Conservation (phyloP, 2,113 vertebrate genomes). For the Maccullochella peelii region DNA sequence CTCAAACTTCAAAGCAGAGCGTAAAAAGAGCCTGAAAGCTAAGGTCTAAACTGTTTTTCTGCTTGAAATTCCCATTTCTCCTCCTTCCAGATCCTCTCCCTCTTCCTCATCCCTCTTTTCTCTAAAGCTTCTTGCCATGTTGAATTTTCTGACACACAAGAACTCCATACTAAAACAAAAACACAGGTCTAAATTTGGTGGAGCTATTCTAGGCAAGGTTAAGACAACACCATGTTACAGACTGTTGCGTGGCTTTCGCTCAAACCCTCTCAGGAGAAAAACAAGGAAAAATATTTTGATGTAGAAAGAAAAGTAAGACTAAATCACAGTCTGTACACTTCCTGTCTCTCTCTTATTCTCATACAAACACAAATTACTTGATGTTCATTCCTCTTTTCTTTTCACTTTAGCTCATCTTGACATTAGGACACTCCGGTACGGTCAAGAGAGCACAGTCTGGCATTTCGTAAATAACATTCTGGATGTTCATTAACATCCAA, state of each 20-base stretch:
- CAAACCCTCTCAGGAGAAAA: constrained; percentile 27
- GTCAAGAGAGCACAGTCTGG: neutral
- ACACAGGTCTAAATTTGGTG: constrained; percentile 66
- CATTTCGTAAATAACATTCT: constrained; percentile 14
- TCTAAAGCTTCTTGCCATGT: constrained; percentile 1
- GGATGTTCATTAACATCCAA: constrained; percentile 21
- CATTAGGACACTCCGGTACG: neutral
- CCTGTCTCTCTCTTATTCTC: neutral
- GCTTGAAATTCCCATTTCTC: neutral
- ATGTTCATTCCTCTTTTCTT: neutral
- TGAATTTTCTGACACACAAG: constrained; percentile 36
- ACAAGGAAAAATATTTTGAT: constrained; percentile 59
- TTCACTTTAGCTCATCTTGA: neutral
- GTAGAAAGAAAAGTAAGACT: constrained; percentile 14
- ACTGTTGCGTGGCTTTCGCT: constrained; percentile 12
- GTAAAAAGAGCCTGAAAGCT: neutral
- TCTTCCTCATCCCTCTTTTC: neutral
- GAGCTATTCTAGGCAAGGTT: constrained; percentile 73
- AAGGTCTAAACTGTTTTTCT: constrained; percentile 17
- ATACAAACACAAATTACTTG: neutral
- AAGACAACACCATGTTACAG: constrained; percentile 64
- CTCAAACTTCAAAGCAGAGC: constrained; percentile 28
- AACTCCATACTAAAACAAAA: constrained; percentile 59
- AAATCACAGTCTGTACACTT: neutral
- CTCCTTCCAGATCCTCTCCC: neutral